Base-by-base conservation (phyloP, 2,888 invertebrate genomes). In the Drosophila falleni region DNA sequence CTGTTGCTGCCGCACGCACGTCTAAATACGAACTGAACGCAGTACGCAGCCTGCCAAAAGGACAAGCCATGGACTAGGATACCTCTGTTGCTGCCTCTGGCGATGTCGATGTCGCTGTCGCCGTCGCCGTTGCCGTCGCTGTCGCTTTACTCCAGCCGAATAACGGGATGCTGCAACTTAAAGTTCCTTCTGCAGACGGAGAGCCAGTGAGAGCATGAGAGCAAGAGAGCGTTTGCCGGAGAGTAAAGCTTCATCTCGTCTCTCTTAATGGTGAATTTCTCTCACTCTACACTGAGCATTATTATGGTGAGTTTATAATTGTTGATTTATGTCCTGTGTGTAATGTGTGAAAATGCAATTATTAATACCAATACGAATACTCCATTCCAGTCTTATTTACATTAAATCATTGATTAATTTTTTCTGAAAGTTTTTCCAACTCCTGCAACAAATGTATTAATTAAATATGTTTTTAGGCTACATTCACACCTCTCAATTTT, bases 1-100 rank as follows among this genome's bases (percentile, higher is more conserved):
- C 9, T 70, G 77, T 77, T 87, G 80, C 71, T 85, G 87, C 85
- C 89, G 86, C 86, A 87, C 89, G 89, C 86, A 82, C 89, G 89
- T 81, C 89, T 70, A 69, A 78, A 85, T 70, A 68, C 89, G 87
- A 87, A 87, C 86, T 87, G 78, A 87, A 85, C 69, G 67, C 62
- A 63, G 66, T 47, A 79, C 76, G 78, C 77, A 78, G 81, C 78
- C 82, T 80, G 82, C 71, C 59, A 86, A 87, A 81, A 80, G 78
- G 89, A 89, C 80, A 87, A 72, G 79, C 73, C 68, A 47, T 67
- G 37, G 39, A 71, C 56, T 29, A 42, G 11, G 35, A 41, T 47
- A 29, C 33, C 29, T 39, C 66, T 53, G 44, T 63, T 54, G 49
- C 61, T 39, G 50, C 49, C 19, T 49, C 47, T 71, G 50, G 42